A percentile compares a stretch with the other conserved stretches of the same genome.
phyloP scores from a whole-genome alignment of 2,888 invertebrate species.

The Epistrophe grossulariae region DNA sequence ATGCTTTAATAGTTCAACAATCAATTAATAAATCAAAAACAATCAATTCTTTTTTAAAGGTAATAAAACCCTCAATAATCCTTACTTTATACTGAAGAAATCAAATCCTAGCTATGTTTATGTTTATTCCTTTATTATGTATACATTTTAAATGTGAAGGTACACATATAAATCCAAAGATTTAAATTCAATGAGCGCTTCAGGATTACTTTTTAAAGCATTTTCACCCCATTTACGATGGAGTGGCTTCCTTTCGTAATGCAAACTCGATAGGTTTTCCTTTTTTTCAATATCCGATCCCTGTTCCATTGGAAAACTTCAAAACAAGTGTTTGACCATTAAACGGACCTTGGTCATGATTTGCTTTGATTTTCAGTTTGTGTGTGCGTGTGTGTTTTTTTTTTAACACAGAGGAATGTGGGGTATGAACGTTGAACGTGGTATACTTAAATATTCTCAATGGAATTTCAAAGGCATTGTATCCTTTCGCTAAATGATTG shows the following conservation, averaged over 20 bases:
- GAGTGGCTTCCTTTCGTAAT: neutral
- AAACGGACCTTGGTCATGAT: slow-evolving; percentile 13
- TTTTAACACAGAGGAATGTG: neutral
- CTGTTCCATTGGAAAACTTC: neutral
- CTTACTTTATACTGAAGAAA: too few species aligned
- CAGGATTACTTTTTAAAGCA: neutral
- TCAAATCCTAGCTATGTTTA: too few species aligned
- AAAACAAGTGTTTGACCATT: slow-evolving; percentile 15
- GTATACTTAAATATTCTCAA: neutral
- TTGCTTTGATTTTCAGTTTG: neutral
- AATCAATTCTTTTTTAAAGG: too few species aligned
- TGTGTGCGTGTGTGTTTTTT: neutral
- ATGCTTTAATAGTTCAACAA: too few species aligned
- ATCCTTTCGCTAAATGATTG: neutral
- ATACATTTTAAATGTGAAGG: neutral
- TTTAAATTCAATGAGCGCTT: slow-evolving; percentile 8
- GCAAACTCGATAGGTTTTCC: slow-evolving; percentile 11
- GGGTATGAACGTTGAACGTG: neutral
- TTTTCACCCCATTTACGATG: slow-evolving; percentile 3
- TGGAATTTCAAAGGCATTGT: neutral
- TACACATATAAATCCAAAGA: neutral
- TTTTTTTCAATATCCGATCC: slow-evolving; percentile 12
- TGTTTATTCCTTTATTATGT: too few species aligned
- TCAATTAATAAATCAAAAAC: too few species aligned
- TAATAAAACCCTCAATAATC: too few species aligned